Percentiles rank a stretch among this genome's conserved stretches.
Evolutionary conservation across 2,113 vertebrate genomes (phyloP).

Genomic region (Ibidorhyncha struthersii): DNA sequence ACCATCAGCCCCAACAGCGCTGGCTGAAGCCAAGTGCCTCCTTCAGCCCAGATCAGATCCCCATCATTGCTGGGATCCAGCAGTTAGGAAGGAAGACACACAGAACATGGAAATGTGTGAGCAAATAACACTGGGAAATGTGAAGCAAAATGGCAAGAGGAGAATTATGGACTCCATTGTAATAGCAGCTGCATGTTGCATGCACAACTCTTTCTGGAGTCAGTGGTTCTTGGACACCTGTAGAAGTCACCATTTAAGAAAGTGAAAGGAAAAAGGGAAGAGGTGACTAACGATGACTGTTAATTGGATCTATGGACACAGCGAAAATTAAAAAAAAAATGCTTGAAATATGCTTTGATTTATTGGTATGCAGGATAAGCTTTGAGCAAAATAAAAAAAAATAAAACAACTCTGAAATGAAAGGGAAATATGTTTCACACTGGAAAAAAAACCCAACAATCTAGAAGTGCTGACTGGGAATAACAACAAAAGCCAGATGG

Average conservation of each 20-base stretch:
- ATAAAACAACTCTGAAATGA: conserved; percentile 13
- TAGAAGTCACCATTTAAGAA: not conserved
- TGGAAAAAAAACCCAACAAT: conserved; percentile 55
- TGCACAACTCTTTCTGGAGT: not conserved
- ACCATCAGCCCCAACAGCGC: not conserved
- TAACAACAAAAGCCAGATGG: conserved; percentile 81
- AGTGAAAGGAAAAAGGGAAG: not conserved
- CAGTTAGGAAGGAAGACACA: too few relatives aligned
- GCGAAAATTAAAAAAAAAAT: not conserved
- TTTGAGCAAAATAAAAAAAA: conserved; percentile 7
- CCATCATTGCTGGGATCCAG: not conserved
- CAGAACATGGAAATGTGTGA: not conserved
- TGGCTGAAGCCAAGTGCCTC: not conserved
- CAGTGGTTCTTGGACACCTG: not conserved
- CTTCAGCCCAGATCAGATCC: not conserved
- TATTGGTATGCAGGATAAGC: conserved; percentile 37
- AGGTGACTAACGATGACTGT: not conserved
- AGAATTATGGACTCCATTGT: not conserved
- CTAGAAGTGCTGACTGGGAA: conserved; percentile 77
- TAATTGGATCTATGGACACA: not conserved
- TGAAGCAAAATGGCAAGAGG: not conserved
- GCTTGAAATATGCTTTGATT: conserved; percentile 64
- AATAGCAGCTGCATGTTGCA: not conserved
- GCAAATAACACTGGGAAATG: not conserved
- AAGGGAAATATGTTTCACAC: conserved; percentile 70